Percentiles rank a stretch among this genome's conserved stretches.
Conservation (phyloP, 2,888 invertebrate species). For the Lacanobia oleracea region DNA sequence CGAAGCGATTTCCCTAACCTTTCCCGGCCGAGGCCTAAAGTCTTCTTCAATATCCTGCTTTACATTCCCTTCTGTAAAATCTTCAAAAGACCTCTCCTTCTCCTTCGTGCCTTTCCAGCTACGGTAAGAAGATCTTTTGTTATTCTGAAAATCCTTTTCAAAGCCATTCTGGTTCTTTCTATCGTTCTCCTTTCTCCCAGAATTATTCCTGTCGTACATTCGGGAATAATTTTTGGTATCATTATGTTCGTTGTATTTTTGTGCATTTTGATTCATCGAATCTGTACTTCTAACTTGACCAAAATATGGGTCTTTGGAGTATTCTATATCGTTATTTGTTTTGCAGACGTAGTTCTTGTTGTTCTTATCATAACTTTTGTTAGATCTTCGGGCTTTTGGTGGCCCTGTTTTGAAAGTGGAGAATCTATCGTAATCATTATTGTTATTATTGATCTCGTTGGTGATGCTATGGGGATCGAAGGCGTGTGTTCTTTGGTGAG, state of each 20-base stretch:
- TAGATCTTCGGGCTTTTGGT: constrained; percentile 79
- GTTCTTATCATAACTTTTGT: constrained; percentile 76
- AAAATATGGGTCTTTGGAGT: constrained; percentile 84
- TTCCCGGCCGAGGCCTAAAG: constrained; percentile 82
- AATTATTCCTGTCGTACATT: constrained; percentile 82
- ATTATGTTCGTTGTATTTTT: constrained; percentile 75
- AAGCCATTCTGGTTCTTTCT: constrained; percentile 68
- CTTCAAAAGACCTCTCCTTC: constrained; percentile 73
- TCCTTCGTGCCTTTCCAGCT: constrained; percentile 72
- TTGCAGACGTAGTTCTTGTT: constrained; percentile 76
- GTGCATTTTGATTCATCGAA: constrained; percentile 69
- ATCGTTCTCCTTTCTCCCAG: constrained; percentile 69
- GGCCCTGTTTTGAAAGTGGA: constrained; percentile 81
- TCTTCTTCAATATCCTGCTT: constrained; percentile 66
- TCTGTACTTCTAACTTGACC: constrained; percentile 73
- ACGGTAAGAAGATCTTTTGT: constrained; percentile 75
- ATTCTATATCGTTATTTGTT: constrained; percentile 85
- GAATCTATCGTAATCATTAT: constrained; percentile 78
- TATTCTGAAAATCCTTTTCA: constrained; percentile 67
- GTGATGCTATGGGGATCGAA: constrained; percentile 80
- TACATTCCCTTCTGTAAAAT: constrained; percentile 57
- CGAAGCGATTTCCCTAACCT: constrained; percentile 87
- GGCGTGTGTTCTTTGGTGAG: constrained; percentile 88
- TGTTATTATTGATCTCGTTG: constrained; percentile 84
- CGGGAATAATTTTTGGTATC: constrained; percentile 75